phyloP scores from a whole-genome alignment of 2,113 vertebrate genomes.

The Campylorhamphus procurvoides region DNA sequence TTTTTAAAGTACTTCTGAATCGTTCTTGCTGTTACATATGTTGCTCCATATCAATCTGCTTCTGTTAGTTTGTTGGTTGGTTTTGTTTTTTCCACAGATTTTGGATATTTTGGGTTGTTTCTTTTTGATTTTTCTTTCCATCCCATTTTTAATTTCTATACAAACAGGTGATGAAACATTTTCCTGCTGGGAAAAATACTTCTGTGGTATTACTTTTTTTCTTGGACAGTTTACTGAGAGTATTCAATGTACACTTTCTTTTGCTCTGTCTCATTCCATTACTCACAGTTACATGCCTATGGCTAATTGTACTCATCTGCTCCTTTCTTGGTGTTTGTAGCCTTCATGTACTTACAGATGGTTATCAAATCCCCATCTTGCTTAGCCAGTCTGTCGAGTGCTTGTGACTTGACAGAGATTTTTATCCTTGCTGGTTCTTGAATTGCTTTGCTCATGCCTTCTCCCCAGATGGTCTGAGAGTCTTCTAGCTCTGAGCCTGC shows the following conservation, averaged over 20 bases:
- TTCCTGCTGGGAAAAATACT: not conserved
- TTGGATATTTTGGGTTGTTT: not conserved
- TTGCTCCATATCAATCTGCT: not conserved
- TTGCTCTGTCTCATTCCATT: constrained; percentile 19
- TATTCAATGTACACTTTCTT: not conserved
- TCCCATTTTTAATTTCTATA: not conserved
- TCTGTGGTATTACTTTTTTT: not conserved
- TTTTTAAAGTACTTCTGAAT: not conserved
- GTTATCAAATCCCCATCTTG: constrained; percentile 29
- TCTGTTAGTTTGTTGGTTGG: not conserved
- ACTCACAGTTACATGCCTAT: not conserved
- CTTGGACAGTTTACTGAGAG: not conserved
- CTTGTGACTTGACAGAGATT: not conserved
- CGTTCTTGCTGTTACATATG: not conserved
- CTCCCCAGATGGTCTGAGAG: not conserved
- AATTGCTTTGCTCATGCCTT: not conserved
- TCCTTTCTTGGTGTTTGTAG: constrained; percentile 13
- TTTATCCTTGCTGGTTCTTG: not conserved
- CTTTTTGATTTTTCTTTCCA: not conserved
- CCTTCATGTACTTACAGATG: constrained; percentile 24
- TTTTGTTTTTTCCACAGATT: not conserved
- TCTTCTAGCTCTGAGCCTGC: not conserved
- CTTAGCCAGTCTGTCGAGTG: not conserved
- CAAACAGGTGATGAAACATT: not conserved
- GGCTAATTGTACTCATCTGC: constrained; percentile 17